Percentiles rank a stretch among this genome's conserved stretches.
Evolutionary conservation across 2,797 vertebrate genomes (phyloP).

Genomic region (Phalanger gymnotis): DNA sequence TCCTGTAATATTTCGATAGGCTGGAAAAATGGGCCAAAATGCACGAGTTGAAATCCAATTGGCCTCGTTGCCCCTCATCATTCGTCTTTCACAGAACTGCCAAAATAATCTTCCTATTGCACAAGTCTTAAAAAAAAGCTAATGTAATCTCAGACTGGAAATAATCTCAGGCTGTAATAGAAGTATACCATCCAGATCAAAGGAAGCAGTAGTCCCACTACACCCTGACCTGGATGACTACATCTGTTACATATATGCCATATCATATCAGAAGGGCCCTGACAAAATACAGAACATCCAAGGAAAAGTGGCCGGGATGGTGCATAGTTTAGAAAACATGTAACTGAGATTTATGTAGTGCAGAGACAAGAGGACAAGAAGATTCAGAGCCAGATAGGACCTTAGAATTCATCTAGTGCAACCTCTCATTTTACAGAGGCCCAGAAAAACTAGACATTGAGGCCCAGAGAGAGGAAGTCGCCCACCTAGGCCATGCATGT

Average conservation of each 20-base stretch:
- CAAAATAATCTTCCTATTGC: neutral
- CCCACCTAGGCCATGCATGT: neutral
- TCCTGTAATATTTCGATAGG: neutral
- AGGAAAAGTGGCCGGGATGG: neutral
- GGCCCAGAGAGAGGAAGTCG: neutral
- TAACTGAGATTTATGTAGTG: neutral
- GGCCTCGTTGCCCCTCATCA: neutral
- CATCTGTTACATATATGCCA: neutral
- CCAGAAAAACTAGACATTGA: neutral
- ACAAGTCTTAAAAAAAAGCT: neutral
- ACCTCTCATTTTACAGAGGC: neutral
- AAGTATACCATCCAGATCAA: neutral
- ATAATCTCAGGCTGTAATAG: neutral
- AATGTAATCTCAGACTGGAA: neutral
- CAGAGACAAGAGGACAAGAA: conserved; percentile 17
- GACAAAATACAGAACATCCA: neutral
- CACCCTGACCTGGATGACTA: neutral
- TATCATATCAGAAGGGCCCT: neutral
- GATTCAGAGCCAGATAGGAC: neutral
- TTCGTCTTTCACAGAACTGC: neutral
- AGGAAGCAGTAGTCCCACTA: neutral
- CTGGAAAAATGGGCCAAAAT: neutral
- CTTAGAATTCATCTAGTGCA: neutral
- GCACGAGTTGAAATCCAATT: neutral
- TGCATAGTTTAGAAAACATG: neutral